Evolutionary conservation across 2,113 vertebrate species (phyloP).

Genomic region (Corvus moneduloides): DNA sequence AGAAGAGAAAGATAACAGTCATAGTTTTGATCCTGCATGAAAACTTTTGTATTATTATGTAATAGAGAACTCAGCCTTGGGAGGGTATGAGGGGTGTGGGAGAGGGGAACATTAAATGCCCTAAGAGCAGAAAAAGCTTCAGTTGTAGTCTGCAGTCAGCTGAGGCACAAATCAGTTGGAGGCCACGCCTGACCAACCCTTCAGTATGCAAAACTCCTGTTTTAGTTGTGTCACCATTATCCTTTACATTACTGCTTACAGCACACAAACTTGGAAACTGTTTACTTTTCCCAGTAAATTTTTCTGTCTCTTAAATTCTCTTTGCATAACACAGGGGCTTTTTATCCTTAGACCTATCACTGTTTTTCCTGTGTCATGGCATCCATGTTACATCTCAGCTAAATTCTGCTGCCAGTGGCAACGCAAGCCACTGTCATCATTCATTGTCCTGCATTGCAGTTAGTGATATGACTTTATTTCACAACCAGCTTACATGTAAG

Average conservation of each 20-base stretch:
- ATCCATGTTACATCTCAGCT: background rate
- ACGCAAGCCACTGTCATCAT: background rate
- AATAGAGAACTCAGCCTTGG: background rate
- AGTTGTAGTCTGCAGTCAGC: background rate
- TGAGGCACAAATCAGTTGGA: background rate
- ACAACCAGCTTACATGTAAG: background rate
- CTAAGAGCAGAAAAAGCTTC: background rate
- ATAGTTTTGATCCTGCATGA: background rate
- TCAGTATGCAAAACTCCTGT: background rate
- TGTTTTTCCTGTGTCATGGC: background rate
- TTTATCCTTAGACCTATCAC: background rate
- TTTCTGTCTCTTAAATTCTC: background rate
- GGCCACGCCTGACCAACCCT: background rate
- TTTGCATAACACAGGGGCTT: fast-evolving
- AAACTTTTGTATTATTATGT: background rate
- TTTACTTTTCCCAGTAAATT: background rate
- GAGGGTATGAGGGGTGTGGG: fast-evolving
- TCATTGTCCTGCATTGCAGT: background rate
- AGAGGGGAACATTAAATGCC: background rate
- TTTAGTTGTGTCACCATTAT: background rate
- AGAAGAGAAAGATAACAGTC: background rate
- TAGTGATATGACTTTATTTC: background rate
- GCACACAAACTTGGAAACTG: background rate
- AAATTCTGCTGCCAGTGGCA: background rate
- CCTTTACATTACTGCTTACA: background rate